Conservation (phyloP, 2,113 vertebrate genomes). For the Columba janthina region DNA sequence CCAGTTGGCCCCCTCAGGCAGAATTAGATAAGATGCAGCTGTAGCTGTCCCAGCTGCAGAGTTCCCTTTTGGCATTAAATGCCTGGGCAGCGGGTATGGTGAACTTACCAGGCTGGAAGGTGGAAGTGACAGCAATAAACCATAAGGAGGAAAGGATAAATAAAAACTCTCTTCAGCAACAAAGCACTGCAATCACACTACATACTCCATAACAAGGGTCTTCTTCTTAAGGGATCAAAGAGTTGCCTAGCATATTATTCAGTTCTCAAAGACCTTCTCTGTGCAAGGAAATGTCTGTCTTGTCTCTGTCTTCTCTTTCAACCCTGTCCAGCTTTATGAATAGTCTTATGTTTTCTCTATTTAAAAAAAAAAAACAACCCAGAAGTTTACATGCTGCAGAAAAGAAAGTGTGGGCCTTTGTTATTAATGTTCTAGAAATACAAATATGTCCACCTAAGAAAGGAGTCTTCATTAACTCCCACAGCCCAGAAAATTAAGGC, state of each 20-base stretch:
- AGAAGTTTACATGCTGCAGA: conserved; percentile 73
- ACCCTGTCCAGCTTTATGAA: neutral
- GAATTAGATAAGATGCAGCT: conserved; percentile 61
- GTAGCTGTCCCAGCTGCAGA: conserved; percentile 42
- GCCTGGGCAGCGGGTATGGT: neutral
- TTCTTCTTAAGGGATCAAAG: neutral
- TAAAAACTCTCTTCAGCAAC: neutral
- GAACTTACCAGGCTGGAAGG: conserved; percentile 9
- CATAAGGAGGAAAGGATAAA: neutral
- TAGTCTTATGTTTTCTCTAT: neutral
- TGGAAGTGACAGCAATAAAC: neutral
- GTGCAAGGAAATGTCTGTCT: neutral
- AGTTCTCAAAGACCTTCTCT: neutral
- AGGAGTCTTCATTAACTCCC: conserved; percentile 87
- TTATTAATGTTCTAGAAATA: conserved; percentile 87
- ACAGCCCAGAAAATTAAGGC: conserved; percentile 87
- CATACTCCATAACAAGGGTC: neutral
- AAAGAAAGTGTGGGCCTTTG: conserved; percentile 74
- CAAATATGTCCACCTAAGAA: conserved; percentile 85
- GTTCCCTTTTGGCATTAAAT: conserved; percentile 49
- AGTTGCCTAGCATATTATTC: neutral
- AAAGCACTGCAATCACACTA: neutral
- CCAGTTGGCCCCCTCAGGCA: conserved; percentile 53
- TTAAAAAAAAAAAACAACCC: neutral
- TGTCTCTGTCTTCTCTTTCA: neutral